Conservation (phyloP, 1,140 invertebrate species). For the Euwallacea fornicatus region DNA sequence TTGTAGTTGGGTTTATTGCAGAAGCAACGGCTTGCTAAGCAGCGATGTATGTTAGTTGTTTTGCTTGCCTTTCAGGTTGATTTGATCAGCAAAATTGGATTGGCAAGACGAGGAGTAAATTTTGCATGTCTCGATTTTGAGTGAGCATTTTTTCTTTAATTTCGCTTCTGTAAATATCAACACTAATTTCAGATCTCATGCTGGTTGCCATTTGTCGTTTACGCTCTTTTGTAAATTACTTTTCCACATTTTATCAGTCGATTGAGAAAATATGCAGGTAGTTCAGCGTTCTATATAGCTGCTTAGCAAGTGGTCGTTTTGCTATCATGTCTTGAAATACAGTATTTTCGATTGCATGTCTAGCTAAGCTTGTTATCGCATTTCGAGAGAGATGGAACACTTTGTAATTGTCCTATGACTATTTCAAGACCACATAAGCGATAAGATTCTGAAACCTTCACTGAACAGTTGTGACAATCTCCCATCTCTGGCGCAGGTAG, state of each 20-base stretch:
- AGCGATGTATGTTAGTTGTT: neutral
- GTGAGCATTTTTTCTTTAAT: too few species aligned
- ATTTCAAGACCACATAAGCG: neutral
- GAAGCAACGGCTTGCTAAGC: constrained; percentile 21
- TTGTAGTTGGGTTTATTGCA: constrained; percentile 22
- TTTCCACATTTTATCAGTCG: too few species aligned
- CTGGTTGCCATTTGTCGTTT: too few species aligned
- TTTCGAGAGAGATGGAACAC: constrained; percentile 1
- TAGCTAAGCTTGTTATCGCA: neutral
- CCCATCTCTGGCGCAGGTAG: constrained; percentile 62
- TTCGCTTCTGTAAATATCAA: too few species aligned
- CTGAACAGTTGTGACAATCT: constrained; percentile 10
- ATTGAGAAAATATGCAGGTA: too few species aligned
- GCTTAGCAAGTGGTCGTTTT: constrained; percentile 8
- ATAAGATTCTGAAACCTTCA: neutral
- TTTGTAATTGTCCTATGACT: neutral
- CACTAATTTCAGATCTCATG: too few species aligned
- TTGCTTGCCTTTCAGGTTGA: too few species aligned
- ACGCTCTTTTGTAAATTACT: too few species aligned
- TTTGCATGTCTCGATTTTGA: too few species aligned
- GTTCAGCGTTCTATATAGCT: neutral
- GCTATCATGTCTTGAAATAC: neutral
- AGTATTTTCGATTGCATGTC: constrained; percentile 4
- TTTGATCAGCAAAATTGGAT: too few species aligned
- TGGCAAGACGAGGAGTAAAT: too few species aligned